Base-by-base conservation (phyloP, 2,888 invertebrate species). In the Drepana falcataria region DNA sequence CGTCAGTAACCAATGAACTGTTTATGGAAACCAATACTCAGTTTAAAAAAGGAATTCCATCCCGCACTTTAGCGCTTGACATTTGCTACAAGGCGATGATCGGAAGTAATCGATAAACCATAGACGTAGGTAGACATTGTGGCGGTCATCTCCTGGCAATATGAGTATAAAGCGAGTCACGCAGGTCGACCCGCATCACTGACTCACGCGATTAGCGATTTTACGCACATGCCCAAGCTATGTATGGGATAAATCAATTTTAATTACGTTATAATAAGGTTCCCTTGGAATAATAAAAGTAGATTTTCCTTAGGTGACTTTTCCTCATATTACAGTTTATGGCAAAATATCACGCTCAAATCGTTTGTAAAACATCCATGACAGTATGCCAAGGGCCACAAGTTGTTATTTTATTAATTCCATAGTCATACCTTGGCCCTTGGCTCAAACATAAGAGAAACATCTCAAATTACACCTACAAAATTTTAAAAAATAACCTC, bases 121-220 rank as follows among this genome's bases (percentile, higher is more conserved):
- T 61, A 61, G 66, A 70, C 62, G 63, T 66, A 57, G 64, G 54
- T 65, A 59, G 64, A 69, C 75, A 77, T 81, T 80, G 82, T 87
- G 88, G 81, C 82, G 89, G 89, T 90, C 89, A 90, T 83, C 85
- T 81, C 69, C 75, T 70, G 74, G 81, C 85, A 90, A 90, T 90
- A 90, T 64, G 67, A 59, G 61, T 61, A 73, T 72, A 72, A 56
- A 73, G 83, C 86, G 64, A 79, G 87, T 89, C 89, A 89, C 69
- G 76, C 71, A 66, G 64, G 64, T 60, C 66, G 62, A 65, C 71
- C 69, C 69, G 47, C 35, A 34, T 56, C 54, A 56, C 52, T 57
- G 35, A 21, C 35, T 35, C 33, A 7, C 35, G n/a, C 40, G 34
- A 51, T 41, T 21, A 35, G 51, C 40, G 51, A n/a, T 41, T 40